Percentiles rank a stretch among this genome's conserved stretches.
phyloP scores from a whole-genome alignment of 2,888 invertebrate species.

The Stenotaenia linearis region DNA sequence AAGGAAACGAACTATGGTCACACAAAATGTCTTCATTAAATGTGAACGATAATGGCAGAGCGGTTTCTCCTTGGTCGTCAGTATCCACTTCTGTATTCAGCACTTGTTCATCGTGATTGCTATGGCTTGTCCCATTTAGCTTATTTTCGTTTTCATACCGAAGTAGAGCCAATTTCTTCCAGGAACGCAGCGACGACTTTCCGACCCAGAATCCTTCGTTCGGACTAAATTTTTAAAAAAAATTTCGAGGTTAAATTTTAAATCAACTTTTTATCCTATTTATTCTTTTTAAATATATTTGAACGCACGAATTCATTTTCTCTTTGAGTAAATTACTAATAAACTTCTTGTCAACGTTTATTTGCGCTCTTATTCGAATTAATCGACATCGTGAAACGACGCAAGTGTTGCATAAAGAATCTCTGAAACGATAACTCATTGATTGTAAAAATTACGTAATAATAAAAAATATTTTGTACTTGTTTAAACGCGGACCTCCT shows the following conservation, averaged over 20 bases:
- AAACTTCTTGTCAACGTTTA: conserved; percentile 44
- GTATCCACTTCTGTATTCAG: background rate
- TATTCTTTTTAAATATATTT: too few species aligned
- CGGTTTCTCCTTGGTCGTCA: background rate
- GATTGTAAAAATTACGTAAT: background rate
- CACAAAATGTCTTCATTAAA: conserved; percentile 31
- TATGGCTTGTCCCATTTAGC: background rate
- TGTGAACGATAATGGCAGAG: background rate
- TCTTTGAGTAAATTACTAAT: conserved; percentile 41
- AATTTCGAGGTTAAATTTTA: background rate
- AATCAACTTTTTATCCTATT: too few species aligned
- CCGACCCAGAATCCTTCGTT: conserved; percentile 53
- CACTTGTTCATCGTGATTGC: background rate
- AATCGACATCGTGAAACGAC: conserved; percentile 43
- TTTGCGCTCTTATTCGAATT: conserved; percentile 41
- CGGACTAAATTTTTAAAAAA: conserved; percentile 29
- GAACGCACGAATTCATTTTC: conserved; percentile 28
- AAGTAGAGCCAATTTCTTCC: conserved; percentile 51
- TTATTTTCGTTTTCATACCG: conserved; percentile 17
- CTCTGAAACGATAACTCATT: background rate
- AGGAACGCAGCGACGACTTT: conserved; percentile 53
- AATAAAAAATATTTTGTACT: conserved; percentile 31
- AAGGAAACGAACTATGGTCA: conserved; percentile 12
- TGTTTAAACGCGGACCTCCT: conserved; percentile 50
- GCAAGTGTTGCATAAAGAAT: conserved; percentile 43